phyloP scores from a whole-genome alignment of 2,113 vertebrate species.

The Aldabrachelys gigantea region DNA sequence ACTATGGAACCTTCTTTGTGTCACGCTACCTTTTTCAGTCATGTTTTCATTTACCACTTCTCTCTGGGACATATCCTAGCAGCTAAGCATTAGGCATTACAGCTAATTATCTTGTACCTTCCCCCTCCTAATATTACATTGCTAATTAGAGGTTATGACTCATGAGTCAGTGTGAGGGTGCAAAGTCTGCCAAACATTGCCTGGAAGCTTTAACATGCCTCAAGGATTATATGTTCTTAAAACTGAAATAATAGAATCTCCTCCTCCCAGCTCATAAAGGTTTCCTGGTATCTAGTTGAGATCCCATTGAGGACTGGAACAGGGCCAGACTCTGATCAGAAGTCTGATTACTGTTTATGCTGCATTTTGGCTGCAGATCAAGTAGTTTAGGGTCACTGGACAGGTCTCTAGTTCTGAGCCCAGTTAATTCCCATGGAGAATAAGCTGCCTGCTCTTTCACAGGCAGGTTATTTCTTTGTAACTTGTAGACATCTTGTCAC shows the following conservation, averaged over 20 bases:
- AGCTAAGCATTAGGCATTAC: rapidly evolving
- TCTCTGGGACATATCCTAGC: not conserved
- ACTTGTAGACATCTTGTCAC: not conserved
- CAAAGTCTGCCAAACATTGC: not conserved
- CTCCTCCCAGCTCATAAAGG: not conserved
- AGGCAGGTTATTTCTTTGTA: not conserved
- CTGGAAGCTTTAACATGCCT: not conserved
- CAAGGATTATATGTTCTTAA: constrained; percentile 47
- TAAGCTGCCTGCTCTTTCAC: not conserved
- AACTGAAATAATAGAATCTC: not conserved
- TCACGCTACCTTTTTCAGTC: not conserved
- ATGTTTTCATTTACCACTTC: not conserved
- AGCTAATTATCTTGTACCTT: not conserved
- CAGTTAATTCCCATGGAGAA: not conserved
- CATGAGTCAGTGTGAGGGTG: not conserved
- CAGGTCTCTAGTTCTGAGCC: not conserved
- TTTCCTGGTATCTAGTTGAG: not conserved
- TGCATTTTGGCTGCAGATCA: constrained; percentile 7
- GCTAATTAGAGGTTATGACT: not conserved
- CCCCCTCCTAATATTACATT: not conserved
- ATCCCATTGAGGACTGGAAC: constrained; percentile 17
- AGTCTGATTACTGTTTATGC: not conserved
- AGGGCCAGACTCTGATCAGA: not conserved
- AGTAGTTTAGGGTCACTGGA: not conserved
- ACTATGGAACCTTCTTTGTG: not conserved